phyloP scores from a whole-genome alignment of 1,140 invertebrate genomes.

The Choristoneura fumiferana region DNA sequence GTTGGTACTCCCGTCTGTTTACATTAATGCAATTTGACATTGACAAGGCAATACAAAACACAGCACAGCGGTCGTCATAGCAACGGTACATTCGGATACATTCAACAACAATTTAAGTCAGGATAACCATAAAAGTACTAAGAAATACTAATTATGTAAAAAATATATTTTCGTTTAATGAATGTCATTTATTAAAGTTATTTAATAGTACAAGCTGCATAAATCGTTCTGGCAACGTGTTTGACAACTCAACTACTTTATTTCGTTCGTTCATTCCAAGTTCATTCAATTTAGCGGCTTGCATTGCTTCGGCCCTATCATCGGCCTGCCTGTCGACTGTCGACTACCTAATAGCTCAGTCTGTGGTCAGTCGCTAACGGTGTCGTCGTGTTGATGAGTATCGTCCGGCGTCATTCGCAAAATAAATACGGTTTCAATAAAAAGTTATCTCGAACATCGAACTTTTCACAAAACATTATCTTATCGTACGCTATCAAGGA shows the following conservation, averaged over 20 bases:
- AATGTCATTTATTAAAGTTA: no score
- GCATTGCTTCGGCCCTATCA: no score
- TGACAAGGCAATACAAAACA: no score
- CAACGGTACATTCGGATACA: constrained; percentile 5
- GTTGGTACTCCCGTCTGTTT: no score
- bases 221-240: no score
- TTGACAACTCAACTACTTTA: no score
- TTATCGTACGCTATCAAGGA: constrained; percentile 43
- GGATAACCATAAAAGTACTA: not conserved
- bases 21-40: no score
- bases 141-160: not conserved
- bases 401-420: constrained; percentile 24
- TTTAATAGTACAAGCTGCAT: no score
- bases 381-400: constrained; percentile 20
- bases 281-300: constrained; percentile 21
- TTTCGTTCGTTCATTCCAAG: constrained; percentile 16
- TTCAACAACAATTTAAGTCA: not conserved
- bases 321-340: no score
- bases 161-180: no score
- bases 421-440: not conserved
- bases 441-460: constrained; percentile 8
- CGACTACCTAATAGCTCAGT: not conserved
- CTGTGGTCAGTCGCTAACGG: constrained; percentile 28
- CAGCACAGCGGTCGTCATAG: not conserved
- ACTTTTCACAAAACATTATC: constrained; percentile 36